Percentiles rank a stretch among this genome's conserved stretches.
phyloP scores from a whole-genome alignment of 2,888 invertebrate genomes.

The Parnassius mnemosyne region DNA sequence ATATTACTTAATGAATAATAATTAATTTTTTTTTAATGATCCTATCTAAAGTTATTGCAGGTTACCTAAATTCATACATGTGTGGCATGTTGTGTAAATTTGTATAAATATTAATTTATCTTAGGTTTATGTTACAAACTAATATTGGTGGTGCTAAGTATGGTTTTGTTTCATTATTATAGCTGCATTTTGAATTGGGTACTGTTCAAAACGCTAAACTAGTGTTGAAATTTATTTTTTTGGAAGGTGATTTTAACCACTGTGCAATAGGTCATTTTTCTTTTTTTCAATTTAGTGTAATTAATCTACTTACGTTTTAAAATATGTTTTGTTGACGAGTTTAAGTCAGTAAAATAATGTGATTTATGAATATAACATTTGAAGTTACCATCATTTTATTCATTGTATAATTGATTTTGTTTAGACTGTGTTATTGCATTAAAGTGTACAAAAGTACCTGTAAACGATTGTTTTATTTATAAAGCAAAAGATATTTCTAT shows the following conservation, averaged over 20 bases:
- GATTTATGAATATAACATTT: constrained; percentile 51
- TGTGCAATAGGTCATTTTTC: constrained; percentile 30
- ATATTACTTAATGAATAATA: no score
- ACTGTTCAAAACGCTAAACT: neutral
- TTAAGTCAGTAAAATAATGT: constrained; percentile 67
- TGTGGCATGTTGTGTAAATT: constrained; percentile 57
- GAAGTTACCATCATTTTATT: constrained; percentile 73
- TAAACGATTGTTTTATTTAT: constrained; percentile 31
- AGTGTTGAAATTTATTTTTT: constrained; percentile 14
- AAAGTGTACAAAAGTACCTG: constrained; percentile 68
- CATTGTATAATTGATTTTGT: constrained; percentile 66
- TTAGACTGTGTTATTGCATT: constrained; percentile 77
- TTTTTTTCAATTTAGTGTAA: constrained; percentile 18
- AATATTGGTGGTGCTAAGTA: constrained; percentile 61
- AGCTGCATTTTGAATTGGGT: constrained; percentile 17
- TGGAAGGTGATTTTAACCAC: constrained; percentile 19
- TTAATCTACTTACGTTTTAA: constrained; percentile 21
- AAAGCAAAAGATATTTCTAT: neutral
- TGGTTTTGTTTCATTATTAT: constrained; percentile 45
- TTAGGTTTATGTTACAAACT: constrained; percentile 56
- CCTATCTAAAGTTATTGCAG: constrained; percentile 4
- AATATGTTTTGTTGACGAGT: constrained; percentile 36
- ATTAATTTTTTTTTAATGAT: no score
- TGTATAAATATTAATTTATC: constrained; percentile 70
- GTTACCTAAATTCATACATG: constrained; percentile 22